Conservation (phyloP, 2,888 invertebrate genomes). For the Diadegma fenestrale region DNA sequence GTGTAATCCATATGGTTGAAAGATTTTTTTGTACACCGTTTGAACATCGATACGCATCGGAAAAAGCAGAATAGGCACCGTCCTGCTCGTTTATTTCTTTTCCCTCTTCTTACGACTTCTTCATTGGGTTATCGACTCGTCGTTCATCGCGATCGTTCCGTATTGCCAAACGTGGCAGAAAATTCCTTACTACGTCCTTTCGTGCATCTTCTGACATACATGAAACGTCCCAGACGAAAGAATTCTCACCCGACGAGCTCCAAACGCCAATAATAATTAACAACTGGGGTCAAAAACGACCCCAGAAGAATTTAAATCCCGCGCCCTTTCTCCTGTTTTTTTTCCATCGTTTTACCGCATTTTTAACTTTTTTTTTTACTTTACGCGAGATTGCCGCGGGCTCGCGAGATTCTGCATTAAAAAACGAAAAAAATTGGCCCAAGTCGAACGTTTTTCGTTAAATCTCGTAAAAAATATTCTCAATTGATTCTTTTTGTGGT, state of each 20-base stretch:
- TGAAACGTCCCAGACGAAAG: conserved; percentile 4
- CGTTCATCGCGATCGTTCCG: conserved; percentile 49
- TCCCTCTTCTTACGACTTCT: conserved; percentile 25
- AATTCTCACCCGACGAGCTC: background rate
- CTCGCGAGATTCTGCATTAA: no score
- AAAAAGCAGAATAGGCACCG: conserved; percentile 59
- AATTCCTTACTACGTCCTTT: conserved; percentile 17
- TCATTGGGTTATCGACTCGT: conserved; percentile 20
- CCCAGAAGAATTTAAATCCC: no score
- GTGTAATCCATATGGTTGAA: conserved; percentile 61
- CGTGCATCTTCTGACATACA: background rate
- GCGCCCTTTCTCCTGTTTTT: no score
- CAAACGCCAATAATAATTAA: background rate
- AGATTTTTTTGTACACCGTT: conserved; percentile 50
- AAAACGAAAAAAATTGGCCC: no score
- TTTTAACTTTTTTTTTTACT: no score
- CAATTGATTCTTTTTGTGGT: no score
- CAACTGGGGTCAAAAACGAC: no score
- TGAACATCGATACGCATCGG: conserved; percentile 46
- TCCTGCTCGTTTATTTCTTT: conserved; percentile 28
- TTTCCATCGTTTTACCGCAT: no score
- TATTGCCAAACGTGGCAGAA: conserved; percentile 66
- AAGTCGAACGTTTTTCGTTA: no score
- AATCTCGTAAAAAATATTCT: no score
- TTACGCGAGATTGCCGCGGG: no score